Percentiles rank a stretch among this genome's conserved stretches.
Conservation (phyloP, 2,888 invertebrate species). For the Sarcophaga rosellei region DNA sequence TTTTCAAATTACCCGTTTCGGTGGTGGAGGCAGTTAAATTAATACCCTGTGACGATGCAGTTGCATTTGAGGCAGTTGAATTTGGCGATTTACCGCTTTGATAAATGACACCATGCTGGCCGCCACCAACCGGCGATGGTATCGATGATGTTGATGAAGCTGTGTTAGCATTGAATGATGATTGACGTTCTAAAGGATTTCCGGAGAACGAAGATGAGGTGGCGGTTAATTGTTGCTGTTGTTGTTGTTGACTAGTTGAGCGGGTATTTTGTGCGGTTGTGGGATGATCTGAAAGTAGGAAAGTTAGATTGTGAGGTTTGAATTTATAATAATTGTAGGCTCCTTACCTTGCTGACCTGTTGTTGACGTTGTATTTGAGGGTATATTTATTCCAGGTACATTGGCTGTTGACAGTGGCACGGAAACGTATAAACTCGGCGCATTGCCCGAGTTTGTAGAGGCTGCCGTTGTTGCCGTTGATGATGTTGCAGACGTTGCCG, state of each 20-base stretch:
- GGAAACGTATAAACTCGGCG: conserved; percentile 84
- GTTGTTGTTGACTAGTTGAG: conserved; percentile 68
- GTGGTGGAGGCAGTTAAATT: conserved; percentile 80
- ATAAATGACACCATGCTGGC: conserved; percentile 73
- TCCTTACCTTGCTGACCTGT: conserved; percentile 39
- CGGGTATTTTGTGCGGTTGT: conserved; percentile 47
- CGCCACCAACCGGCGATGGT: conserved; percentile 49
- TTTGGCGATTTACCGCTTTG: conserved; percentile 79
- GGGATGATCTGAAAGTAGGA: conserved; percentile 30
- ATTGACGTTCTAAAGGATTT: conserved; percentile 65
- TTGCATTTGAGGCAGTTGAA: conserved; percentile 67
- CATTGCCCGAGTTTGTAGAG: conserved; percentile 69
- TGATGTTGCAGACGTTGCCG: conserved; percentile 39
- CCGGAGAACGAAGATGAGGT: conserved; percentile 42
- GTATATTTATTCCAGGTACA: conserved; percentile 81
- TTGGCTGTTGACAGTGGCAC: conserved; percentile 84
- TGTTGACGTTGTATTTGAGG: conserved; percentile 72
- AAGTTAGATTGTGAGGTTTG: neutral
- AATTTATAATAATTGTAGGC: neutral
- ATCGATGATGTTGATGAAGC: conserved; percentile 48
- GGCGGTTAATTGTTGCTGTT: conserved; percentile 35
- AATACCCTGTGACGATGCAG: conserved; percentile 75
- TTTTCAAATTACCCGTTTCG: conserved; percentile 82
- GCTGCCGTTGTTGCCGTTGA: conserved; percentile 59
- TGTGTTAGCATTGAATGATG: conserved; percentile 63